Evolutionary conservation across 1,140 invertebrate genomes (phyloP), one percentile per base, ranked within the genome.

Genomic region (Mizuhopecten yessoensis): DNA sequence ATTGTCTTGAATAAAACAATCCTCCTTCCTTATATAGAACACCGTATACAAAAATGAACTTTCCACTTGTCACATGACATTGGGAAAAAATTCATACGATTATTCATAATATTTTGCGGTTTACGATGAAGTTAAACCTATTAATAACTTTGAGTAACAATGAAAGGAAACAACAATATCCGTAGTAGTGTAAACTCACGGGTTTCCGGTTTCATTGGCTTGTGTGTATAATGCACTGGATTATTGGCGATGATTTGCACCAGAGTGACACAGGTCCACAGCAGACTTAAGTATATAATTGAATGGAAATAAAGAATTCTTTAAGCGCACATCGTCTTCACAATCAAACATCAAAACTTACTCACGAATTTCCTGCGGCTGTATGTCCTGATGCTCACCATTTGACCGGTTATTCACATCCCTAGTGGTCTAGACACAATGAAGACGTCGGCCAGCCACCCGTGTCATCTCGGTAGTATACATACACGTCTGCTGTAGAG

Each of bases 331-430:
- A 75, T 75, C 29, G 5, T 75, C 23, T 75, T 75, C 5, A 9
- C 23, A 75, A 75, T n/a, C 5, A 75, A 75, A 75, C 23, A 49
- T 17, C 5, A 49, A 49, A 20, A 20, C 45, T 20, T n/a, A n/a
- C n/a, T n/a, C n/a, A n/a, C n/a, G n/a, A n/a, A n/a, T n/a, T 13
- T 17, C 57, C n/a, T 9, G 57, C 1, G 57, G 57, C 57, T 7
- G 57, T 29, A 17, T 75, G 57, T 75, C 57, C 57, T 75, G 23
- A 75, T n/a, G 17, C 1, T 29, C 57, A 75, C 57, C 57, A 75
- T 75, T 29, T 75, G 57, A 75, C 57, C 57, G 57, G 57, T 75
- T 75, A 23, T 75, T 75, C 57, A 75, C 57, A 75, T 29, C 23
- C 1, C 5, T 3, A 23, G 57, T 75, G 9, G 17, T n/a, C 57